These are phyloP conservation scores for Anaspis maculata DNA, from an alignment of 2,888 invertebrate genomes.

Conservation along the genomic window DNA sequence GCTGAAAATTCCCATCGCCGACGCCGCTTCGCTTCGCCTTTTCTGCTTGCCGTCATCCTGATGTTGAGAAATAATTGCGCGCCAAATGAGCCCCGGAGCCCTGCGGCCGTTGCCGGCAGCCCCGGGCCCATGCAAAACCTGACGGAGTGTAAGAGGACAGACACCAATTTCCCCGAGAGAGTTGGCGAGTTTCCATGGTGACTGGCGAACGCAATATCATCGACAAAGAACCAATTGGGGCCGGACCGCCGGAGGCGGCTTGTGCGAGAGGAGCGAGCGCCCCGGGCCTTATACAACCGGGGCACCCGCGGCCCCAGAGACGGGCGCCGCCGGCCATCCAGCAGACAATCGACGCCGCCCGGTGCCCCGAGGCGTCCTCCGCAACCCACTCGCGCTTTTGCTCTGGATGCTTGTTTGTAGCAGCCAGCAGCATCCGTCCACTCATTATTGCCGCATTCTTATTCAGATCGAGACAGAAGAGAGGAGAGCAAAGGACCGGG, in stretches of 20 bases:
- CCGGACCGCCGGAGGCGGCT: constrained; percentile 20
- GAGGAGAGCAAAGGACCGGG: constrained; percentile 4
- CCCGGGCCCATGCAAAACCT: constrained; percentile 14
- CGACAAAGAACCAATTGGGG: constrained; percentile 35
- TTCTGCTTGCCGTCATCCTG: no score
- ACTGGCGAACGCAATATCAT: constrained; percentile 36
- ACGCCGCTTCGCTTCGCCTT: no score
- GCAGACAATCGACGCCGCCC: constrained; percentile 32
- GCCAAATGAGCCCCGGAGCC: no score
- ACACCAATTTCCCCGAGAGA: constrained; percentile 22
- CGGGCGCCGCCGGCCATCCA: constrained; percentile 21
- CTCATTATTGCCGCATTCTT: constrained; percentile 25
- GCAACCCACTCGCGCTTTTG: constrained; percentile 7
- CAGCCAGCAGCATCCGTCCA: constrained; percentile 14
- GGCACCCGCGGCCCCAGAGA: constrained; percentile 30
- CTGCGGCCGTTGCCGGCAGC: constrained; percentile 2
- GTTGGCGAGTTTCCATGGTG: constrained; percentile 34
- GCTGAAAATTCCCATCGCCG: no score
- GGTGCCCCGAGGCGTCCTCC: constrained; percentile 16
- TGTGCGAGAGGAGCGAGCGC: constrained; percentile 27
- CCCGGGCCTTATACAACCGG: constrained; percentile 22
- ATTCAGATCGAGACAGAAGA: constrained; percentile 20
- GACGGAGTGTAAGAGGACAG: constrained; percentile 13
- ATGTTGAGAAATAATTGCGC: constrained; percentile 10
- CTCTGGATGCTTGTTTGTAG: constrained; percentile 18